Base-by-base conservation (phyloP, 2,888 invertebrate genomes). In the Maniola hyperantus region DNA sequence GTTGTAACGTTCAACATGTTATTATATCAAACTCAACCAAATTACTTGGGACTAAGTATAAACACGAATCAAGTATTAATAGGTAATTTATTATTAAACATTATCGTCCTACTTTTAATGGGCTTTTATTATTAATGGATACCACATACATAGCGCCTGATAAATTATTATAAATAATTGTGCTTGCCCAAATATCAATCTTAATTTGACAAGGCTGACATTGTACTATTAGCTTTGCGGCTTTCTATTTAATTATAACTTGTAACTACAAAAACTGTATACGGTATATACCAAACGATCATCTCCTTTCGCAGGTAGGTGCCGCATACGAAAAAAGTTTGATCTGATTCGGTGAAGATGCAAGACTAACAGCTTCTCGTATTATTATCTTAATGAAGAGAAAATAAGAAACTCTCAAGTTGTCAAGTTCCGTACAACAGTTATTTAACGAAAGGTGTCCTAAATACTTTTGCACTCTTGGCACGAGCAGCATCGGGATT, bases 221-320 rank as follows among this genome's bases (percentile, higher is more conserved):
- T 53, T 53, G 34, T n/a, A 54, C 36, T n/a, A 36, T 18, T 18
- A 20, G 13, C 13, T 44, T 33, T 6, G 15, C 50, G 33, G 46
- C 66, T 66, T 66, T 67, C 66, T 64, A 64, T 26, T 64, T 64
- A 67, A 58, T 63, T 44, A 57, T 34, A 26, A 44, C 51, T 48
- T 48, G 26, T 26, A 2, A 26, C 26, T 26, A 26, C 26, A 4
- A 48, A 48, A 8, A 15, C 46, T 59, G 54, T 13, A 53, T 26
- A 44, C 44, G 10, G 51, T 44, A 26, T 54, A 36, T 42, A 33
- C 6, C 7, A 2, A 54, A 53, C 11, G 26, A 51, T 26, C 20
- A 51, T 51, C 20, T 51, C 18, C 6, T 51, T 26, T 11, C 13
- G 26, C 11, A 51, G 26, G 26, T 51, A 20, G 39, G 10, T 39